A percentile compares a stretch with the other conserved stretches of the same genome.
Evolutionary conservation across 2,888 invertebrate genomes (phyloP).

Genomic region (Dryobota labecula): DNA sequence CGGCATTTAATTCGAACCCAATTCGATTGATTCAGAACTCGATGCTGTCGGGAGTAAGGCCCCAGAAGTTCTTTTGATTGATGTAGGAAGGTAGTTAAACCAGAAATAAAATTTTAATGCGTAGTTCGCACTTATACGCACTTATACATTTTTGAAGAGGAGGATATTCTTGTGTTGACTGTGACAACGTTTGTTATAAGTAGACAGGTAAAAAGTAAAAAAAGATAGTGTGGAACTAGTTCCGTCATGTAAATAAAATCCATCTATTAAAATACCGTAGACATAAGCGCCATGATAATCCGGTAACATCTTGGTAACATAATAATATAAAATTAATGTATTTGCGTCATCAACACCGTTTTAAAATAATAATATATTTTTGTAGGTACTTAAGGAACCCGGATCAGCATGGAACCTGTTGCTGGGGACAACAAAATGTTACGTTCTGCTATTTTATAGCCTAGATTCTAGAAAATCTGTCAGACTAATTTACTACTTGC

Average conservation of each 20-base stretch:
- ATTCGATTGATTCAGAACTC: too few relatives aligned
- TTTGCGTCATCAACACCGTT: conserved; percentile 44
- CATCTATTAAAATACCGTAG: conserved; percentile 39
- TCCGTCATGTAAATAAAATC: conserved; percentile 44
- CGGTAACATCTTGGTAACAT: conserved; percentile 25
- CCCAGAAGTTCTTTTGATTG: background rate
- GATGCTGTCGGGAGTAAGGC: too few relatives aligned
- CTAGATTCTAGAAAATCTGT: conserved; percentile 2
- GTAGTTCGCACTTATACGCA: background rate
- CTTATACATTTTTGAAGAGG: background rate
- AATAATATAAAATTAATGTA: conserved; percentile 31
- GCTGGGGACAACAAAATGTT: conserved; percentile 3
- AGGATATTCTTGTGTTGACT: background rate
- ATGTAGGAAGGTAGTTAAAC: background rate
- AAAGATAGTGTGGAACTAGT: conserved; percentile 39
- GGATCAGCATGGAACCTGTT: conserved; percentile 33
- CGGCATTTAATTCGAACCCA: too few relatives aligned
- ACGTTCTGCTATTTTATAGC: background rate
- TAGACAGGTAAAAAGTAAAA: conserved; percentile 2
- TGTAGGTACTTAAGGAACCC: conserved; percentile 15
- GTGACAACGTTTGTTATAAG: background rate
- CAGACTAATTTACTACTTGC: background rate
- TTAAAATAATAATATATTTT: conserved; percentile 24
- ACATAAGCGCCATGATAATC: conserved; percentile 37
- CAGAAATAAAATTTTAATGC: background rate